A percentile compares a stretch with the other conserved stretches of the same genome.
These are phyloP conservation scores for Manis javanica DNA, from an alignment of 2,797 vertebrate genomes.

Conservation along the genomic window DNA sequence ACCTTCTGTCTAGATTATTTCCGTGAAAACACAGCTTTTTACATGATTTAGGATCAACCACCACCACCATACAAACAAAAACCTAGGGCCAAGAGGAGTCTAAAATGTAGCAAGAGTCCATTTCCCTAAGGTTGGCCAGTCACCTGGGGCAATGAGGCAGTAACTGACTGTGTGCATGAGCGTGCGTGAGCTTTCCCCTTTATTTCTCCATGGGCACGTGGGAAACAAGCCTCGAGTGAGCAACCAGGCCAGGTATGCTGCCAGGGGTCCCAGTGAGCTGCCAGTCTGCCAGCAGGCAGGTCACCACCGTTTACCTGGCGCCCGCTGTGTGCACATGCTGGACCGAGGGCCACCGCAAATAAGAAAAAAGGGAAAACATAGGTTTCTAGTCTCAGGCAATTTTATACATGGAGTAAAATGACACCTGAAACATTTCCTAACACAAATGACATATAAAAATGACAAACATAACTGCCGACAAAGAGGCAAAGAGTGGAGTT, in stretches of 20 bases:
- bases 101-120: neutral
- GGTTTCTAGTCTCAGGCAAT: neutral
- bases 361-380: slow-evolving; percentile 6
- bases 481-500: neutral
- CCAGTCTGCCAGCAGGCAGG: neutral
- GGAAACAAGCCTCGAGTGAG: slow-evolving; percentile 42
- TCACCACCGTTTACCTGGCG: neutral
- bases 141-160: neutral
- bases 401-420: neutral
- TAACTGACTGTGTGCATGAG: neutral
- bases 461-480: neutral
- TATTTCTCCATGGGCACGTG: neutral
- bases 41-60: neutral
- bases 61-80: neutral
- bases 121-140: neutral
- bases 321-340: neutral
- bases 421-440: neutral
- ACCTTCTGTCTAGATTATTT: slow-evolving; percentile 43
- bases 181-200: neutral
- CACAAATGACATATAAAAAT: neutral
- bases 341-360: neutral
- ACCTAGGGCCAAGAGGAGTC: neutral
- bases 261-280: neutral
- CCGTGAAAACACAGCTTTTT: slow-evolving; percentile 32
- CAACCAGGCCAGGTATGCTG: neutral